Evolutionary conservation across 2,888 invertebrate species (phyloP).

Genomic region (Altica lythri): DNA sequence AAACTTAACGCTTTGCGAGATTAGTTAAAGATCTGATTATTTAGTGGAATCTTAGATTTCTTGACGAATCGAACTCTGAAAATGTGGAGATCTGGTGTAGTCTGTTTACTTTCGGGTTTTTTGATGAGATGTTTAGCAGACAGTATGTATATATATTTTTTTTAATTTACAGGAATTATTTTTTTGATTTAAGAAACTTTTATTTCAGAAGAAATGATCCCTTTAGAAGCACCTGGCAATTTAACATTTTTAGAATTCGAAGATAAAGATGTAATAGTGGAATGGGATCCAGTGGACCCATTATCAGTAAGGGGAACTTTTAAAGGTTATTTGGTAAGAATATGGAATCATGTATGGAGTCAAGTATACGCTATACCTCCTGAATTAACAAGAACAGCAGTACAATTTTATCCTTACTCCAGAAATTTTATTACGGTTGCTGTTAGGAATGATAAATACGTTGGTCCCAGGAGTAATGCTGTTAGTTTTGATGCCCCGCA

Average conservation of each 20-base stretch:
- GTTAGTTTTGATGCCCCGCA: conserved; percentile 50
- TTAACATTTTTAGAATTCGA: conserved; percentile 45
- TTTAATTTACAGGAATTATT: background rate
- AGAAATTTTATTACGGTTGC: conserved; percentile 50
- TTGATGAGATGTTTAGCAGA: conserved; percentile 23
- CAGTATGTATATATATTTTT: conserved; percentile 26
- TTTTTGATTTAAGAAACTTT: background rate
- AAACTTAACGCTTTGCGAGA: conserved; percentile 20
- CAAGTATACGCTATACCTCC: conserved; percentile 49
- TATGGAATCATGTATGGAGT: conserved; percentile 48
- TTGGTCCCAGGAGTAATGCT: conserved; percentile 49
- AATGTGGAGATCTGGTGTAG: conserved; percentile 28
- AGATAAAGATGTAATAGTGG: conserved; percentile 44
- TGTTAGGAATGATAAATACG: conserved; percentile 49
- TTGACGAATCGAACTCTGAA: conserved; percentile 9
- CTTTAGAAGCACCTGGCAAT: conserved; percentile 46
- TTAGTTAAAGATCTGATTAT: conserved; percentile 9
- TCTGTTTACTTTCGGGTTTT: conserved; percentile 15
- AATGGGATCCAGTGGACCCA: conserved; percentile 45
- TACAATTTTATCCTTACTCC: conserved; percentile 50
- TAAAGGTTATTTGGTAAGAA: conserved; percentile 47
- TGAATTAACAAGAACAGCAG: conserved; percentile 43
- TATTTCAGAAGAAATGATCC: conserved; percentile 47
- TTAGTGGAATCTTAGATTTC: conserved; percentile 28
- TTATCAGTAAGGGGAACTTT: conserved; percentile 47